Base-by-base conservation (phyloP, 2,888 invertebrate genomes). In the Drosophila planitibia region DNA sequence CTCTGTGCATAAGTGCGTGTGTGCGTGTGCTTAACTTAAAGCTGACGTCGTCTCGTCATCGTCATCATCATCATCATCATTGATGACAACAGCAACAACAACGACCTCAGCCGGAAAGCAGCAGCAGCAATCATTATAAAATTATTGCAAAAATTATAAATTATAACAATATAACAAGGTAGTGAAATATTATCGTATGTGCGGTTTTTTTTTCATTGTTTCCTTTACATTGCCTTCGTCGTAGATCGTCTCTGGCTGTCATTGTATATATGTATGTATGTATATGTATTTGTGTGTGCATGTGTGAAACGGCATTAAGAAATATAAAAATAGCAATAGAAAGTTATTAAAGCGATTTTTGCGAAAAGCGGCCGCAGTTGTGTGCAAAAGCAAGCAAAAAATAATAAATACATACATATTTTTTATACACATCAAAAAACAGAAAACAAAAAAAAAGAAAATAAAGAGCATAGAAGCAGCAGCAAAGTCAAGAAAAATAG, bases 241-340 rank as follows among this genome's bases (percentile, higher is more conserved):
- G 64, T 58, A 41, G 39, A 62, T 76, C 57, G 78, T 72, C 61
- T 61, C 37, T 58, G 55, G 61, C 55, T 68, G 55, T 44, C 54
- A 41, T 54, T 70, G 61, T 69, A 53, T 61, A 57, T 79, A 39
- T 67, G 25, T 47, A 32, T 62, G 41, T 61, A n/a, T 69, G 57
- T 35, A 25, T 22, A 22, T 33, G 16, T 53, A 16, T 22, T 30
- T 25, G 16, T 59, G 33, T 61, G 39, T 51, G 52, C 51, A 37
- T 53, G 44, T 70, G 65, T 75, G 65, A 79, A 82, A 61, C 65
- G 66, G 63, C 75, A 79, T 79, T 70, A 60, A 71, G 66, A 80
- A 78, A 70, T 89, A 82, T 89, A 85, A 76, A 85, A 91, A 89
- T 89, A 85, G 88, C 88, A 89, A 89, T 91, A 91, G 90, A 85